Evolutionary conservation across 2,113 vertebrate species (phyloP).

Genomic region (Azemiops feae): DNA sequence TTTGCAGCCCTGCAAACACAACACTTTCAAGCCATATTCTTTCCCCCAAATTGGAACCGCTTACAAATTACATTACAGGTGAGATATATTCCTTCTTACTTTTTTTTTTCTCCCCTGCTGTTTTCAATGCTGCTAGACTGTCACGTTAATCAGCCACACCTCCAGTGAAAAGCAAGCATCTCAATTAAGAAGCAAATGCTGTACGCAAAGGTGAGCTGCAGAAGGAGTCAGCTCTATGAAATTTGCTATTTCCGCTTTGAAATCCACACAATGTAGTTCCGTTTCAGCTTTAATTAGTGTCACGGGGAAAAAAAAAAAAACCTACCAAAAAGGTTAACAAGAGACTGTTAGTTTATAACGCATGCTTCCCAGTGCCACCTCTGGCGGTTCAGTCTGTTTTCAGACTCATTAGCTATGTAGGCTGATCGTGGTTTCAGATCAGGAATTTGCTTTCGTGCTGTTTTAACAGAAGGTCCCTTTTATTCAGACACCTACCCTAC

Average conservation of each 20-base stretch:
- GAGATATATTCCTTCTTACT: slow-evolving; percentile 42
- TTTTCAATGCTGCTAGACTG: slow-evolving; percentile 64
- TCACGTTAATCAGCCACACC: slow-evolving; percentile 63
- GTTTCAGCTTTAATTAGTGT: slow-evolving; percentile 64
- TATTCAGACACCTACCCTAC: slow-evolving; percentile 58
- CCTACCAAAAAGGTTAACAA: slow-evolving; percentile 69
- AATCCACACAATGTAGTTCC: slow-evolving; percentile 59
- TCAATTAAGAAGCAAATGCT: slow-evolving; percentile 62
- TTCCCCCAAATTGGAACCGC: slow-evolving; percentile 46
- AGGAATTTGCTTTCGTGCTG: slow-evolving; percentile 62
- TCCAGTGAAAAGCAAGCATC: slow-evolving; percentile 59
- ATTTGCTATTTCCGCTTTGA: slow-evolving; percentile 58
- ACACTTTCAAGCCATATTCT: slow-evolving; percentile 12
- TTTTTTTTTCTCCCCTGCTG: slow-evolving; percentile 4
- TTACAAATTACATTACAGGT: slow-evolving; percentile 56
- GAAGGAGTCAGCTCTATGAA: slow-evolving; percentile 38
- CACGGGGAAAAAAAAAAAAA: slow-evolving; percentile 53
- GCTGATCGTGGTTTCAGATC: slow-evolving; percentile 70
- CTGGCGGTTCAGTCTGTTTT: slow-evolving; percentile 65
- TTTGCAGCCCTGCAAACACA: slow-evolving; percentile 48
- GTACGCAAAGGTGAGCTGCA: slow-evolving; percentile 50
- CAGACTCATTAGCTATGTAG: slow-evolving; percentile 70
- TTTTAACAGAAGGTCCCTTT: slow-evolving; percentile 63
- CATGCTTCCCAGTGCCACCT: slow-evolving; percentile 64
- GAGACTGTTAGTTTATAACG: slow-evolving; percentile 67